phyloP scores from a whole-genome alignment of 2,888 invertebrate species.

The Chrysomela aeneicollis region DNA sequence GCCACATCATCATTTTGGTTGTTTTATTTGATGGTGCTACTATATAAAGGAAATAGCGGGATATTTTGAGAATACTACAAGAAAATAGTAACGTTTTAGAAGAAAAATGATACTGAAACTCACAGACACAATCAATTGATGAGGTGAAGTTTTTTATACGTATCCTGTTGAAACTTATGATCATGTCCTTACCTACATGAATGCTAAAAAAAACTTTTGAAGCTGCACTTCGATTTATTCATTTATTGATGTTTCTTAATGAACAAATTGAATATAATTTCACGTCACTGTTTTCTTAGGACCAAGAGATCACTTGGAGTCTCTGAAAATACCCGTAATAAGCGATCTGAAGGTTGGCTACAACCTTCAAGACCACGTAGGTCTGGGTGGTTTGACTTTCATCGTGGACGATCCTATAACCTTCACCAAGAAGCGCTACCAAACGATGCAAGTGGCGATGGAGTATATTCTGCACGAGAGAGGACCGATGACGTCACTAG shows the following conservation, averaged over 20 bases:
- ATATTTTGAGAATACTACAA: too few species aligned
- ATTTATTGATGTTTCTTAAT: neutral
- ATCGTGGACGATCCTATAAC: conserved; percentile 82
- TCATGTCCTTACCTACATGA: too few species aligned
- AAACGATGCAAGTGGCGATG: conserved; percentile 78
- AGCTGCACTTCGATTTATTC: too few species aligned
- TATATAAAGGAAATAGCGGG: too few species aligned
- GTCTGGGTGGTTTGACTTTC: conserved; percentile 85
- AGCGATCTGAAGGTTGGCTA: conserved; percentile 81
- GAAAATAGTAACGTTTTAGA: too few species aligned
- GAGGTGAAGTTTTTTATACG: too few species aligned
- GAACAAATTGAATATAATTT: neutral
- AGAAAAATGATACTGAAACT: too few species aligned
- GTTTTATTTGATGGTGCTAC: too few species aligned
- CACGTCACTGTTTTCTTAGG: conserved; percentile 60
- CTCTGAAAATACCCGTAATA: conserved; percentile 76
- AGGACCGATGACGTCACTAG: conserved; percentile 82
- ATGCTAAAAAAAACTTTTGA: too few species aligned
- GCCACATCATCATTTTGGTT: too few species aligned
- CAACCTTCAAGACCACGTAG: conserved; percentile 89
- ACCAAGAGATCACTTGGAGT: conserved; percentile 76
- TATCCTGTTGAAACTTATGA: too few species aligned
- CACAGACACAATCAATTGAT: too few species aligned
- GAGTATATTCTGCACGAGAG: conserved; percentile 83
- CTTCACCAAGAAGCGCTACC: conserved; percentile 79